These are phyloP conservation scores for Macaria liturata DNA, from an alignment of 2,888 invertebrate genomes.

Conservation along the genomic window DNA sequence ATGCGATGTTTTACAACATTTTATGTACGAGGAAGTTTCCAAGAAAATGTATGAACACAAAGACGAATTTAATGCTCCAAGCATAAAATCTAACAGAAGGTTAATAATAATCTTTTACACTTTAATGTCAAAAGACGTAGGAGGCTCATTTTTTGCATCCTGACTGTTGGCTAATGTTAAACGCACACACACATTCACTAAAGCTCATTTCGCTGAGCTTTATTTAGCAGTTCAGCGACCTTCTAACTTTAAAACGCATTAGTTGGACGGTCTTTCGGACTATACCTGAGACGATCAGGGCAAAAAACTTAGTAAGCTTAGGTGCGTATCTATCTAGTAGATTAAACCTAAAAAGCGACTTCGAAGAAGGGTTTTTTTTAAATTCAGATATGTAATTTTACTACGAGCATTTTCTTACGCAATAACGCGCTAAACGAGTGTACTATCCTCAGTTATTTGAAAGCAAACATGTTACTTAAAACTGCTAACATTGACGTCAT, in stretches of 20 bases:
- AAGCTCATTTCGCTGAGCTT: neutral
- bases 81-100: slow-evolving; percentile 10
- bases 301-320: no score
- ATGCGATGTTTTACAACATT: neutral
- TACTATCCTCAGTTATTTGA: slow-evolving; percentile 12
- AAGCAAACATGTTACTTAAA: slow-evolving; percentile 15
- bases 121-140: slow-evolving; percentile 18
- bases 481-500: slow-evolving; percentile 21
- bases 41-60: neutral
- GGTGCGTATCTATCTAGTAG: no score
- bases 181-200: no score
- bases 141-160: slow-evolving; percentile 19
- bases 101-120: slow-evolving; percentile 17
- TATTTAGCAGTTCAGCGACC: slow-evolving; percentile 16
- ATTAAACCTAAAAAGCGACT: no score
- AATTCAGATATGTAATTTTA: no score
- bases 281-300: no score
- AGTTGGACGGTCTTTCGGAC: no score
- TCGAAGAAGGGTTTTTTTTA: no score
- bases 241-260: slow-evolving; percentile 4
- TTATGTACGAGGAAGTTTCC: slow-evolving; percentile 12
- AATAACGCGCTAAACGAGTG: slow-evolving; percentile 20
- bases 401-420: neutral
- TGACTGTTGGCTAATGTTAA: slow-evolving; percentile 8
- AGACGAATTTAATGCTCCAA: slow-evolving; percentile 5